Base-by-base conservation (phyloP, 1,140 invertebrate genomes). In the Eueides isabella region DNA sequence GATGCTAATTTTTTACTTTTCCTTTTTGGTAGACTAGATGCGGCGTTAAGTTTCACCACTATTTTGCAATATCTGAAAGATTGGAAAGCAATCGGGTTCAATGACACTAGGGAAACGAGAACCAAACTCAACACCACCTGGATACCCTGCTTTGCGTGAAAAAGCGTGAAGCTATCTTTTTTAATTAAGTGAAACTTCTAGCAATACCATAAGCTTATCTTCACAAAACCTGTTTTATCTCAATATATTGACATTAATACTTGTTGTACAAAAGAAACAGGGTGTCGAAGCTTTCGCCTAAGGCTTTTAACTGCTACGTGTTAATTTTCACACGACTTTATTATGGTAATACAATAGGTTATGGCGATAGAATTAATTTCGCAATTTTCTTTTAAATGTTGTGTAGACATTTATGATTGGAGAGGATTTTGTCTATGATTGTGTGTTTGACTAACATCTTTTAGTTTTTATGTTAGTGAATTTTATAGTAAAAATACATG, bases 241-340 rank as follows among this genome's bases (percentile, higher is more conserved):
- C 19, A 55, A 55, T 26, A 55, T 12, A 38, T 38, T 55, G 48
- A 55, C 19, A 55, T 55, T 26, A 55, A 55, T 55, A 55, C 48
- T 19, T 7, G 19, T 23, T 3, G 48, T 55, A 55, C 48, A 55
- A 67, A 67, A 67, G 65, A 38, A 63, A 29, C 61, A 23, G 44
- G 19, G 48, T 55, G 48, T 55, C 48, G 19, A n/a, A 38, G 71
- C 72, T 69, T 74, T 74, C 72, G 67, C 67, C 61, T 12, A 31
- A 70, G 33, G 75, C 75, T 77, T 77, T 77, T 77, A 77, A 73
- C 75, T 77, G 38, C 35, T 65, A 65, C 23, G 33, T 77, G 75
- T 70, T 77, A 77, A 77, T 77, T 77, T 77, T 77, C 75, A 73
- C 75, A 77, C 75, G 30, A 28, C 72, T 77, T 77, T 77, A 73